These are phyloP conservation scores for Amiota communis DNA, from an alignment of 2,888 invertebrate species.

Conservation along the genomic window DNA sequence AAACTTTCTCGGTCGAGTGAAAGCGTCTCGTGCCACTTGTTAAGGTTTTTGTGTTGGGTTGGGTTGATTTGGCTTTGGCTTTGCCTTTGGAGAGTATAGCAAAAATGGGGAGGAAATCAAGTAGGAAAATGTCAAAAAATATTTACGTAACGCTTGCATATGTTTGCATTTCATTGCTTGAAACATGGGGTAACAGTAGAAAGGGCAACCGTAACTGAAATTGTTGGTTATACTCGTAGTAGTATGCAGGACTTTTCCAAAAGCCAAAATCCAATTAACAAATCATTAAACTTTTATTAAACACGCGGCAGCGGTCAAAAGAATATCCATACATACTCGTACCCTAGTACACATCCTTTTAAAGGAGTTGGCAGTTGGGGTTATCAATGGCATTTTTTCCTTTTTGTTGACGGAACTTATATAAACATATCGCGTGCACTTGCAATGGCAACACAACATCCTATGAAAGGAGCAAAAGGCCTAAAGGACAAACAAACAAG, in stretches of 20 bases:
- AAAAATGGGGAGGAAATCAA: background rate
- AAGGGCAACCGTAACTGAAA: background rate
- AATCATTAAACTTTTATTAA: constrained; percentile 73
- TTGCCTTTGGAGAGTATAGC: background rate
- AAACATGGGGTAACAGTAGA: background rate
- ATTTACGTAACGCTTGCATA: constrained; percentile 4
- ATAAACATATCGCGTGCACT: constrained; percentile 4
- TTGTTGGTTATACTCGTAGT: too few species aligned
- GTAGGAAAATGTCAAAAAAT: constrained; percentile 10
- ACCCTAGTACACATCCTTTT: constrained; percentile 56
- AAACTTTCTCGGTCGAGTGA: constrained; percentile 4
- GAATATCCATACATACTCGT: constrained; percentile 27
- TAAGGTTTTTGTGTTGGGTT: too few species aligned
- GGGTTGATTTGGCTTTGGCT: background rate
- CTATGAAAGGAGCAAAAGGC: background rate
- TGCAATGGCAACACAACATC: background rate
- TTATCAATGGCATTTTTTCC: background rate
- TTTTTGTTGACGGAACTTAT: constrained; percentile 32
- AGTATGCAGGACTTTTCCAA: constrained; percentile 46
- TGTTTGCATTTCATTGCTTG: constrained; percentile 16
- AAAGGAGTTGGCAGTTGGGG: constrained; percentile 43
- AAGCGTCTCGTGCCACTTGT: background rate
- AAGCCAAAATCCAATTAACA: constrained; percentile 73
- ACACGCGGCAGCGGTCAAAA: constrained; percentile 57
- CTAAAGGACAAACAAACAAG: background rate